phyloP scores from a whole-genome alignment of 2,113 vertebrate genomes.

The Gnathonemus echidnorhynchus region DNA sequence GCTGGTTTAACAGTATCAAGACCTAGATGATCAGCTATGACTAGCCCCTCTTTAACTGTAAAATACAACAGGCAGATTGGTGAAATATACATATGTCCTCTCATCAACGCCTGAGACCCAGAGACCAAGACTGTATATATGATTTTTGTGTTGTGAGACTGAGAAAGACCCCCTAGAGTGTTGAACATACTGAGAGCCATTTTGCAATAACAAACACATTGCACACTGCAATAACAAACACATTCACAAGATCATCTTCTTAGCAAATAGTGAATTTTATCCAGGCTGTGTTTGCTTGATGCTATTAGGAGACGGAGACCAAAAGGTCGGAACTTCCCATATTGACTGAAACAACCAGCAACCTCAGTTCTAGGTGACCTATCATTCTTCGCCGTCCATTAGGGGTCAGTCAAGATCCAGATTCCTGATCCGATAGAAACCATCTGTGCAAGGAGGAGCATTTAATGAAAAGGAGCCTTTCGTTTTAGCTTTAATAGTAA shows the following conservation, averaged over 20 bases:
- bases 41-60: not conserved
- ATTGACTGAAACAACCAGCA: not conserved
- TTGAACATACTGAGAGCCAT: not conserved
- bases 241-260: not conserved
- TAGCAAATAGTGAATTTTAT: not conserved
- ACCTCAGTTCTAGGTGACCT: not conserved
- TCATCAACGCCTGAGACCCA: not conserved
- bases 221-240: not conserved
- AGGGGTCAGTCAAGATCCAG: slow-evolving; percentile 29
- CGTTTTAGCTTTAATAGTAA: not conserved
- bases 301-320: not conserved
- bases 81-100: not conserved
- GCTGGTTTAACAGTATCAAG: not conserved
- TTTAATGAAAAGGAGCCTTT: not conserved
- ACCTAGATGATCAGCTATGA: not conserved
- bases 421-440: not conserved
- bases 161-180: not conserved
- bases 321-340: not conserved
- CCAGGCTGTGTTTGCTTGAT: not conserved
- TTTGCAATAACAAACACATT: not conserved
- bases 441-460: not conserved
- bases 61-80: not conserved
- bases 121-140: not conserved
- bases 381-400: not conserved
- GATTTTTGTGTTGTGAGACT: not conserved